phyloP scores from a whole-genome alignment of 2,888 invertebrate genomes.

The Callinectes sapidus region DNA sequence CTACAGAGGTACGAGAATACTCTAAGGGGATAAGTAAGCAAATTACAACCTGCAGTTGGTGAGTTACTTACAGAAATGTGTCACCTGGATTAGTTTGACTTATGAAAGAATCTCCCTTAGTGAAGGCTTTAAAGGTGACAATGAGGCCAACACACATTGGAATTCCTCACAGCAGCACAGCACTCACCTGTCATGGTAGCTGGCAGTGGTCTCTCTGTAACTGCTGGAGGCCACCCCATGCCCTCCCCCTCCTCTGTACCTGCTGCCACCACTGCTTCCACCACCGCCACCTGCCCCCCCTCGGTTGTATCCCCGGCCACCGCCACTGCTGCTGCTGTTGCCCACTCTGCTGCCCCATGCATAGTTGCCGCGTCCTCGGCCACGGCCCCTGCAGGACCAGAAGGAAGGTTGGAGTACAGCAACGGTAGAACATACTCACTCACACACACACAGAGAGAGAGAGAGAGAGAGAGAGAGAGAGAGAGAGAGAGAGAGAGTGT shows the following conservation, averaged over 20 bases:
- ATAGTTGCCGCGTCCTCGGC: conserved; percentile 22
- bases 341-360: conserved; percentile 38
- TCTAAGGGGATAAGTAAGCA: too few species aligned
- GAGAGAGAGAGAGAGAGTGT: background rate
- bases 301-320: conserved; percentile 30
- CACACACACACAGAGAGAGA: background rate
- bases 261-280: conserved; percentile 26
- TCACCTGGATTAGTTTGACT: too few species aligned
- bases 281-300: conserved; percentile 16
- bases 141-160: background rate
- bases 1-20: background rate
- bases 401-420: background rate
- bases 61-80: too few species aligned
- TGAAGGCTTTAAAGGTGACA: too few species aligned
- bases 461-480: too few species aligned
- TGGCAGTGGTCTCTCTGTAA: conserved; percentile 45
- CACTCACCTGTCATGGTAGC: conserved; percentile 55
- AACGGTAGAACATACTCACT: background rate
- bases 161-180: background rate
- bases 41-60: too few species aligned
- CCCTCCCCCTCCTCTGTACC: conserved; percentile 36
- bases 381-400: conserved; percentile 29
- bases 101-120: too few species aligned
- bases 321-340: conserved; percentile 12
- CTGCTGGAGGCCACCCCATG: conserved; percentile 31